Evolutionary conservation across 2,113 vertebrate genomes (phyloP), one percentile per base, ranked within the genome.

Genomic region (Menidia beryllina): DNA sequence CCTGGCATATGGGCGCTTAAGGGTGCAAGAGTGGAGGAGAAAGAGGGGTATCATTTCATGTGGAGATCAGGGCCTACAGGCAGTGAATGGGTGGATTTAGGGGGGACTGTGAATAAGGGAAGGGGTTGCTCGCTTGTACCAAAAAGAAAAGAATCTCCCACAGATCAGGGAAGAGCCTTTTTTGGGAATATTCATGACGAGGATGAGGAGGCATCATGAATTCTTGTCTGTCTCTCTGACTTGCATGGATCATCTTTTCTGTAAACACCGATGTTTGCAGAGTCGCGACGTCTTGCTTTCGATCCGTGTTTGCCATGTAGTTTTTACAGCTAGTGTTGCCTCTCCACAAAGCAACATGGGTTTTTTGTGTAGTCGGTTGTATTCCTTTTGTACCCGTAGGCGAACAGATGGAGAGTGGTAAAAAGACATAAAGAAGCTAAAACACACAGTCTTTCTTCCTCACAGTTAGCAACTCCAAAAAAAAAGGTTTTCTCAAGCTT

Each of bases 121-220:
- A 64, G 72, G 88, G 84, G 90, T 61, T 87, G 75, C 69, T 80
- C 25, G 70, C 85, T 89, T 91, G 87, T 88, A 84, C 79, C 80
- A 60, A 71, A 81, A 77, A 87, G 91, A 91, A 84, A 69, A 85
- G 90, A 82, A 86, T 87, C 91, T 86, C 92, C 93, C 89, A 85
- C 93, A 93, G 92, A 90, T 93, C 81, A 86, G 91, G 89, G 88
- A 86, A 93, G 95, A 95, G 95, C 81, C 81, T 73, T 89, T n/a
- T 96, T 95, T 91, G 89, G 92, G 94, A 96, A 95, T 97, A 96
- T 96, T 97, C 95, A 96, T 96, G 94, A 94, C 92, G 88, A 91
- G 86, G 91, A 93, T 94, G 94, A 95, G 93, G 93, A 92, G 81
- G 83, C 72, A 85, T 93, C 94, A 91, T 93, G 94, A 95, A 93